These are phyloP conservation scores for Drosophila cracens DNA, from an alignment of 2,888 invertebrate genomes.

Conservation along the genomic window DNA sequence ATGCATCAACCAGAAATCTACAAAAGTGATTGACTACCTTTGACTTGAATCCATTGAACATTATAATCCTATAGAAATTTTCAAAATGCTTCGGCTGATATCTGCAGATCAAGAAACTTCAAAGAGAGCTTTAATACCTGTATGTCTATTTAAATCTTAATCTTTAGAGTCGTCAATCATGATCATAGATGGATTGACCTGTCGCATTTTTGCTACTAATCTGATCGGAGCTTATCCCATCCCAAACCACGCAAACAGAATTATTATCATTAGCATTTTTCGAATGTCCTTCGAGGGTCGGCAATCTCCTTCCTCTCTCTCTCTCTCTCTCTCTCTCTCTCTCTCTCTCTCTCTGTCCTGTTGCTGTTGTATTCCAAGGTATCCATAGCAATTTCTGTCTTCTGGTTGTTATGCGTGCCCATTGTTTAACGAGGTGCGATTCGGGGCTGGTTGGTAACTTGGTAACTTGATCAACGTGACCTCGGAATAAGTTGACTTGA, in stretches of 20 bases:
- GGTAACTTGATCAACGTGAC: constrained; percentile 76
- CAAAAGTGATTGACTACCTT: too few species aligned
- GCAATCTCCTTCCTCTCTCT: constrained; percentile 22
- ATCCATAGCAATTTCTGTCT: constrained; percentile 39
- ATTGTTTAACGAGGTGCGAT: constrained; percentile 40
- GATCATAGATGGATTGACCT: background rate
- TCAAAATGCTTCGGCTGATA: background rate
- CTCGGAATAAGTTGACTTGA: constrained; percentile 67
- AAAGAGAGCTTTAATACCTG: background rate
- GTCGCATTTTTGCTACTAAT: background rate
- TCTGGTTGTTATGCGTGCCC: background rate
- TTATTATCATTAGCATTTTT: constrained; percentile 35
- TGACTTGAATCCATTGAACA: background rate
- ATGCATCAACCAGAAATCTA: background rate
- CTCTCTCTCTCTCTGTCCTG: background rate
- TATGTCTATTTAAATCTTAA: background rate
- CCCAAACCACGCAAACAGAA: background rate
- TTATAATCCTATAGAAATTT: background rate
- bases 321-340: background rate
- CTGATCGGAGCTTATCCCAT: background rate
- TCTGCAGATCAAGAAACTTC: background rate
- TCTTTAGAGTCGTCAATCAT: background rate
- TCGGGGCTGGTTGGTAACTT: constrained; percentile 13
- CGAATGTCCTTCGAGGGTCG: constrained; percentile 51
- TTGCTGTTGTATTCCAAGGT: too few species aligned